Base-by-base conservation (phyloP, 2,113 vertebrate species). In the Eolophus roseicapilla region DNA sequence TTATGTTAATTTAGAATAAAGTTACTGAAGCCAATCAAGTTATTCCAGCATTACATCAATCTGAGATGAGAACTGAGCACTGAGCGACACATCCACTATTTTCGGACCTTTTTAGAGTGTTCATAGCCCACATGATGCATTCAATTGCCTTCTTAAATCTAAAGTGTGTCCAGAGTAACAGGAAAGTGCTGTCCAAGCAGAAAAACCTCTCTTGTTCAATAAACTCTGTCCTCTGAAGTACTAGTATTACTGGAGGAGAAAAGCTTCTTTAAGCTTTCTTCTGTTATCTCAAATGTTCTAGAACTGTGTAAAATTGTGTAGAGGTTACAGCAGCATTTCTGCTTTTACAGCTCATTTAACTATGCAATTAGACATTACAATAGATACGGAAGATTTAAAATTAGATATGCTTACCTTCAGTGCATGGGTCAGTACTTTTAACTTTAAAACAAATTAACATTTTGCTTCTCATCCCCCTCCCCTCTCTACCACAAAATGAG, bases 321-420 rank as follows among this genome's bases (percentile, higher is more conserved):
- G 75, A 94, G 96, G 91, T 96, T 97, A 96, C 80, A 75, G 88
- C 82, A 0, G 82, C 41, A 15, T 97, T 95, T 96, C 95, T 94
- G 92, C 90, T 96, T 97, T 97, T 97, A 96, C 96, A 98, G 96
- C 92, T 98, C 97, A 97, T 98, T 98, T 98, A 97, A 95, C 97
- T 95, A 85, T 96, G 90, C 97, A 98, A 97, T 98, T 97, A 98
- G 97, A 97, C 96, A 95, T 97, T 96, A 97, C 98, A 97, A 95
- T 91, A 96, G 96, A 98, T 97, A 96, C 55, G 91, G 96, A 98
- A 98, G 96, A 98, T 98, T 98, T 97, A 93, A 96, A 98, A 98
- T 97, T 97, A 97, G 97, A 97, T 97, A 97, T 83, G 71, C 91
- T 97, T 97, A 97, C 97, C 97, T 96, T 96, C 88, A 94, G 93